Evolutionary conservation across 1,140 invertebrate species (phyloP).

Genomic region (Drosophila sproati): DNA sequence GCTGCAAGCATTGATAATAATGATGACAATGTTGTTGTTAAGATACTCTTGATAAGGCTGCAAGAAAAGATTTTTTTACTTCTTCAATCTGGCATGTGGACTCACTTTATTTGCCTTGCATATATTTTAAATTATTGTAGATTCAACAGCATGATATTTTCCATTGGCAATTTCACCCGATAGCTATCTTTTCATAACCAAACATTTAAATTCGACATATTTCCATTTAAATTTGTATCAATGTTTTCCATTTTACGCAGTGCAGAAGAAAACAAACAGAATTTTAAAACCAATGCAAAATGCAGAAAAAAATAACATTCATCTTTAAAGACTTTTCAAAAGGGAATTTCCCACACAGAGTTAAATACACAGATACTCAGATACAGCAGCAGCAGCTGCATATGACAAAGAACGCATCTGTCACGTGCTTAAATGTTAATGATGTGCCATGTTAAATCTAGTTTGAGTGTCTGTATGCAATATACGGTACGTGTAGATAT

Average conservation of each 20-base stretch:
- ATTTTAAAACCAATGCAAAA: neutral
- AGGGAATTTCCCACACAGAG: conserved; percentile 1
- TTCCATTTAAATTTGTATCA: neutral
- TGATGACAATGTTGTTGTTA: conserved; percentile 22
- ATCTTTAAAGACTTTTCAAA: neutral
- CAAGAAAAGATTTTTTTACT: neutral
- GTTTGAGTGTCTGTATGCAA: conserved; percentile 3
- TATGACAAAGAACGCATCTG: conserved; percentile 57
- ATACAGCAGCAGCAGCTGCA: conserved; percentile 49
- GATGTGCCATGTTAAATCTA: conserved; percentile 50
- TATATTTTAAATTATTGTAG: neutral
- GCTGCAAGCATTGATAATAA: conserved; percentile 28
- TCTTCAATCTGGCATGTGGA: too few relatives aligned
- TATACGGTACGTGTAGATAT: conserved; percentile 48
- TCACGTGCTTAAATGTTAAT: conserved; percentile 79
- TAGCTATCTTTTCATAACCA: neutral
- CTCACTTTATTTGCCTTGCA: neutral
- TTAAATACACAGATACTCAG: conserved; percentile 24
- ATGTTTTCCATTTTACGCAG: neutral
- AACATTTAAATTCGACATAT: neutral
- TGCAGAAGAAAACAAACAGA: neutral
- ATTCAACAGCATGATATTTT: neutral
- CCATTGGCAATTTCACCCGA: neutral
- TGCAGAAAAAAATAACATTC: neutral
- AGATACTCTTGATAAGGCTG: conserved; percentile 7